A percentile compares a stretch with the other conserved stretches of the same genome.
Conservation (phyloP, 1,140 invertebrate genomes). For the Melanaphis sacchari region DNA sequence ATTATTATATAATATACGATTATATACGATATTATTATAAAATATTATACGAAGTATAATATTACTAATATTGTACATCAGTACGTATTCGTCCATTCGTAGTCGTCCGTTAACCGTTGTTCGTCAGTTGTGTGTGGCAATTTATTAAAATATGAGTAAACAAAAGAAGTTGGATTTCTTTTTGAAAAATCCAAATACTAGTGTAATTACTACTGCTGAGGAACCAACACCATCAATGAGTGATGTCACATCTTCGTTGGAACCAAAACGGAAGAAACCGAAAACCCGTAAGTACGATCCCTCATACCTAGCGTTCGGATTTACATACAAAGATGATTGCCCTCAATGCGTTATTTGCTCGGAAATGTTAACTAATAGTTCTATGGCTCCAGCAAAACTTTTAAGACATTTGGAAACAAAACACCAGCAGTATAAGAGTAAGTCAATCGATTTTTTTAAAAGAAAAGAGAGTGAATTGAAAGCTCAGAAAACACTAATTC, state of each 20-base stretch:
- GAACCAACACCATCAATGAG: slow-evolving; percentile 25
- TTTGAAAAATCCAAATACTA: slow-evolving; percentile 39
- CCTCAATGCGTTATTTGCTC: slow-evolving; percentile 58
- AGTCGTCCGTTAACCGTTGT: slow-evolving; percentile 31
- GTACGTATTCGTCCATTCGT: neutral
- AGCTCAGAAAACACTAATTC: slow-evolving; percentile 60
- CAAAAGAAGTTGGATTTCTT: slow-evolving; percentile 36
- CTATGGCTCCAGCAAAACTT: slow-evolving; percentile 55
- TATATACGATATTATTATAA: too few relatives aligned
- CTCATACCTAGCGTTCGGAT: slow-evolving; percentile 52
- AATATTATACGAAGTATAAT: too few relatives aligned
- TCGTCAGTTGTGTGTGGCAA: neutral
- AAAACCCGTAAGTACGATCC: slow-evolving; percentile 52
- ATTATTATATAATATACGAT: too few relatives aligned
- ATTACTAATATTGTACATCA: too few relatives aligned
- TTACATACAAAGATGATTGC: slow-evolving; percentile 42
- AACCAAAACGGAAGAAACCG: slow-evolving; percentile 16
- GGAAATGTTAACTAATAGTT: slow-evolving; percentile 57
- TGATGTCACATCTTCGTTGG: slow-evolving; percentile 20
- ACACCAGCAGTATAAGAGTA: slow-evolving; percentile 48
- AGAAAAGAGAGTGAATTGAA: slow-evolving; percentile 59
- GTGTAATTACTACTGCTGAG: slow-evolving; percentile 16
- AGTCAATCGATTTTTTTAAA: slow-evolving; percentile 44
- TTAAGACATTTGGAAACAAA: slow-evolving; percentile 57
- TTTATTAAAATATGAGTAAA: slow-evolving; percentile 41